Evolutionary conservation across 2,888 invertebrate genomes (phyloP), one percentile per base, ranked within the genome.

Genomic region (Salticus scenicus): DNA sequence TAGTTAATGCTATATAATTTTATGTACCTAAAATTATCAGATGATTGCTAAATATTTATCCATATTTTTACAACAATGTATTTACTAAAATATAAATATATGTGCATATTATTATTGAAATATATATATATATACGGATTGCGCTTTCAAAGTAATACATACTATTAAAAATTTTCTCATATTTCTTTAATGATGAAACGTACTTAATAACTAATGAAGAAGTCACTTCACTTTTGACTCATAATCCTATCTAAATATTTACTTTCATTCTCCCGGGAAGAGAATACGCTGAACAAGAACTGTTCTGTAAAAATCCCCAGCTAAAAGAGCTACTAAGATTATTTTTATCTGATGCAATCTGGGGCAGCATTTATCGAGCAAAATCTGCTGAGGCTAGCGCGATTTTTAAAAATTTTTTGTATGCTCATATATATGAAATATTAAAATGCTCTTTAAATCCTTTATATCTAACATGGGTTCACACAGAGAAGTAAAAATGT

Each of bases 381-480:
- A 24, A 57, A 57, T 57, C 57, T 57, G 57, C 24, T 24, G 20
- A n/a, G 57, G 5, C 12, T 24, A 57, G 57, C 57, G 57, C 57
- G 24, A 24, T 24, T 1, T n/a, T 57, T 24, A 24, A 2, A 2
- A 24, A 1, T 24, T 24, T 20, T 37, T 7, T 37, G 37, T 10
- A 24, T 71, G 73, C 28, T 67, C 66, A 83, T 73, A 83, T 77
- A 83, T 74, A 64, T 47, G 37, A 1, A 24, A 24, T 17, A 63
- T 74, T 28, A 47, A 71, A 64, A 47, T 27, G 10, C 42, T 63
- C 67, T 47, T 28, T 41, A 51, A 41, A 41, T 72, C 69, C 77
- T 83, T 83, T 77, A 64, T 28, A 66, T 28, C 31, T 17, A 64
- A 82, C 41, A 83, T 83, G 83, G 31, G 57, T 33, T 14, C 67